Evolutionary conservation across 2,113 vertebrate genomes (phyloP).

Genomic region (Mustelus asterias): DNA sequence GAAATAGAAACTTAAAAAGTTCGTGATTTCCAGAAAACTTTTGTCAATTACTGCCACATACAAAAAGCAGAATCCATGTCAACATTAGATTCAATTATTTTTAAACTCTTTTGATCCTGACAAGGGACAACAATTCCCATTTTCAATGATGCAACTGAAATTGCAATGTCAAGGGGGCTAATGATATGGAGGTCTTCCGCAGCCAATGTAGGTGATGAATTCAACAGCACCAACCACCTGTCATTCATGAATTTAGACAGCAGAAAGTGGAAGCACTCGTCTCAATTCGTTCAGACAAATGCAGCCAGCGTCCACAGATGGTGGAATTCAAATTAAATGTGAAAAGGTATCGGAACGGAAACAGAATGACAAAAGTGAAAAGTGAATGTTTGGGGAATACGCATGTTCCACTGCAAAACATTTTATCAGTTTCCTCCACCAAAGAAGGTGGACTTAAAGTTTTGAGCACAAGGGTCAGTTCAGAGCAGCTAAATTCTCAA

Average conservation of each 20-base stretch:
- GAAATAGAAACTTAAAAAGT: background rate
- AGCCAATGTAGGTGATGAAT: background rate
- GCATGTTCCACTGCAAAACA: background rate
- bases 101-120: background rate
- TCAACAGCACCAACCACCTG: background rate
- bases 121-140: background rate
- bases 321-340: background rate
- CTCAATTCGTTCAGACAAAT: background rate
- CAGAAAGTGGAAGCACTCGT: background rate
- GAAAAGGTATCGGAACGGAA: background rate
- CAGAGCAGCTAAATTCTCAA: background rate
- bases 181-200: background rate
- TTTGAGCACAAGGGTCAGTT: background rate
- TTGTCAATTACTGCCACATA: background rate
- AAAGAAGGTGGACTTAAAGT: background rate
- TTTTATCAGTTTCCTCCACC: background rate
- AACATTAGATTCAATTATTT: background rate
- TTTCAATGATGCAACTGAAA: background rate
- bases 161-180: background rate
- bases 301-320: background rate
- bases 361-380: no score
- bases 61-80: background rate
- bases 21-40: background rate
- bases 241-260: background rate
- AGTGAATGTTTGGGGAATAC: background rate